Evolutionary conservation across 2,113 vertebrate genomes (phyloP).

Genomic region (Mohoua ochrocephala): DNA sequence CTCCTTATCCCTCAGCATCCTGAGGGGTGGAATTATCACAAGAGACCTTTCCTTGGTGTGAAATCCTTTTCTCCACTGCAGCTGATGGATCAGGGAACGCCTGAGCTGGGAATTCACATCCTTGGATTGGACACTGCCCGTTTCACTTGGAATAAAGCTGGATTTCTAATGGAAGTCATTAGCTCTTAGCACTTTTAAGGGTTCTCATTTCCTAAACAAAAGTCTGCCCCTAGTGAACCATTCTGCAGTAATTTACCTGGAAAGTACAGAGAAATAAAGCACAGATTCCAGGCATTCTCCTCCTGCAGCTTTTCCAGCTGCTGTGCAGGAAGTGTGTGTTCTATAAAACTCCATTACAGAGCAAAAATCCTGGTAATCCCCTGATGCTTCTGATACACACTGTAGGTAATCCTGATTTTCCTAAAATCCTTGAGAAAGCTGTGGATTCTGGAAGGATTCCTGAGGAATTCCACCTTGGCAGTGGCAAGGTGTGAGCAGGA

Average conservation of each 20-base stretch:
- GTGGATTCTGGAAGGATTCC: neutral
- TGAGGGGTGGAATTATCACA: neutral
- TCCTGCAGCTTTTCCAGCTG: neutral
- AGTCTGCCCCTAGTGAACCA: neutral
- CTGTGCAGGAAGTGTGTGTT: neutral
- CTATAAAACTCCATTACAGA: neutral
- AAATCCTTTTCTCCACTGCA: neutral
- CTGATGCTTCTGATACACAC: neutral
- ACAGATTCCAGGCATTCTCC: neutral
- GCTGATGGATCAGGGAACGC: neutral
- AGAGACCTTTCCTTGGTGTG: rapidly evolving
- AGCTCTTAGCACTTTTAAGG: neutral
- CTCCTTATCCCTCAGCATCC: neutral
- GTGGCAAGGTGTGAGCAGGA: neutral
- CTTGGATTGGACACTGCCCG: neutral
- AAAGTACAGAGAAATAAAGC: neutral
- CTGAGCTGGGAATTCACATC: neutral
- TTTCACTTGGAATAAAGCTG: neutral
- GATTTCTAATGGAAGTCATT: neutral
- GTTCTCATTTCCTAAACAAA: neutral
- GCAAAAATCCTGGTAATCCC: neutral
- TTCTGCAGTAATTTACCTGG: neutral
- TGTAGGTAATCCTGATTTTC: neutral
- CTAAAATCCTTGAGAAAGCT: neutral
- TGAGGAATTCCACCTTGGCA: neutral